Evolutionary conservation across 2,113 vertebrate species (phyloP), one percentile per base, ranked within the genome.

Genomic region (Alaudala cheleensis): DNA sequence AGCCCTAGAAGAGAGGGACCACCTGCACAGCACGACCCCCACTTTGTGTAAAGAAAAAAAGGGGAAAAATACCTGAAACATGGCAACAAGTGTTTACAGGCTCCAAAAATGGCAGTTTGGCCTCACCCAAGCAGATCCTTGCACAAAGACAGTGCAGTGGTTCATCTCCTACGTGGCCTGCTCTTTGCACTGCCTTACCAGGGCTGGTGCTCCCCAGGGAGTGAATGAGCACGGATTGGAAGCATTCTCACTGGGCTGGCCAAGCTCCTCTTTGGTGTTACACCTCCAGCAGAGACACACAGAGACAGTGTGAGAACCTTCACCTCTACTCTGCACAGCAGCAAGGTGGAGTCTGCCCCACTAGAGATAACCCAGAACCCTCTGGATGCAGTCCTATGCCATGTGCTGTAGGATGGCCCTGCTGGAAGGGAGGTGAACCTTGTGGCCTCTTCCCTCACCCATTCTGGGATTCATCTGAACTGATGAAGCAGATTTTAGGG

Each of bases 231-330:
- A 18, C 0, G 7, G 49, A 11, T 67, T 1, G 23, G 78, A 25
- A 81, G 64, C 1, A 0, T 12, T 1, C 0, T 37, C 67, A 16
- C 62, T 4, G 4, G 57, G 74, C 65, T 85, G 58, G 45, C 45
- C 71, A 21, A 1, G 20, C 60, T 92, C 58, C 64, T 67, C 31
- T 45, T 54, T 3, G 40, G 64, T 77, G 49, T n/a, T 12, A 7
- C 64, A 88, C 76, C 92, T 96, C 94, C 84, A 92, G 94, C 91
- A 91, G 70, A 91, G 80, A 95, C 79, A 95, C 64, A 93, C 57
- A 93, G 71, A 89, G 58, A 87, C 4, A 70, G 3, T 1, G 0
- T 90, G 49, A 88, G 71, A 70, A 28, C 62, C 53, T 16, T 51
- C 58, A 53, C 51, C 58, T 67, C 57, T 17, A 2, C 61, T 69